Evolutionary conservation across 1,140 invertebrate genomes (phyloP).

Genomic region (Hylyphantes graminicola): DNA sequence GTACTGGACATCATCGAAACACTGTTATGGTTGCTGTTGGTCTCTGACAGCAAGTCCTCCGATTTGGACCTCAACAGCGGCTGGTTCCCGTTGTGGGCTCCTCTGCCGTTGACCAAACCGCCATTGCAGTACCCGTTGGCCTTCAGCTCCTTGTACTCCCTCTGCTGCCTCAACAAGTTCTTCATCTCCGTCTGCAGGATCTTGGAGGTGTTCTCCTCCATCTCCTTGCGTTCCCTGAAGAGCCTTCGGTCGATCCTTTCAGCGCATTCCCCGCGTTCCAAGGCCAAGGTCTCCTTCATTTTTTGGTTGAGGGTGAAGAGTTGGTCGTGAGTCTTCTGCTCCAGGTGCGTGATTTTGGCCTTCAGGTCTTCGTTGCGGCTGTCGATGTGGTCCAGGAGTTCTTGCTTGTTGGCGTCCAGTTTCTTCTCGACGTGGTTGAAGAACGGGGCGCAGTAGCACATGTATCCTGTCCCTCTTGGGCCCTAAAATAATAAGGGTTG

Average conservation of each 20-base stretch:
- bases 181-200: conserved; percentile 56
- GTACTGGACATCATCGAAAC: conserved; percentile 36
- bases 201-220: conserved; percentile 40
- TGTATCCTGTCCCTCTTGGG: conserved; percentile 87
- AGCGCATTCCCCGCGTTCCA: conserved; percentile 61
- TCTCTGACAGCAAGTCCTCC: conserved; percentile 50
- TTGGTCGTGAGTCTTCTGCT: conserved; percentile 80
- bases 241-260: conserved; percentile 59
- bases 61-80: conserved; percentile 48
- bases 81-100: background rate
- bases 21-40: conserved; percentile 45
- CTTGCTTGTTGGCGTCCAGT: conserved; percentile 84
- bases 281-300: conserved; percentile 63
- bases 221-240: conserved; percentile 58
- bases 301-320: conserved; percentile 74
- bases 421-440: conserved; percentile 88
- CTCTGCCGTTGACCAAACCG: background rate
- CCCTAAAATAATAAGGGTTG: conserved; percentile 70
- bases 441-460: conserved; percentile 84
- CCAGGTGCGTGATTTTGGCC: conserved; percentile 81
- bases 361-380: conserved; percentile 83
- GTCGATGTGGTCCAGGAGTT: conserved; percentile 85
- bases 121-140: conserved; percentile 5
- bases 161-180: conserved; percentile 19
- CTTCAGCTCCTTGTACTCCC: background rate